These are phyloP conservation scores for Mola mola DNA, from an alignment of 2,113 vertebrate species.

Conservation along the genomic window DNA sequence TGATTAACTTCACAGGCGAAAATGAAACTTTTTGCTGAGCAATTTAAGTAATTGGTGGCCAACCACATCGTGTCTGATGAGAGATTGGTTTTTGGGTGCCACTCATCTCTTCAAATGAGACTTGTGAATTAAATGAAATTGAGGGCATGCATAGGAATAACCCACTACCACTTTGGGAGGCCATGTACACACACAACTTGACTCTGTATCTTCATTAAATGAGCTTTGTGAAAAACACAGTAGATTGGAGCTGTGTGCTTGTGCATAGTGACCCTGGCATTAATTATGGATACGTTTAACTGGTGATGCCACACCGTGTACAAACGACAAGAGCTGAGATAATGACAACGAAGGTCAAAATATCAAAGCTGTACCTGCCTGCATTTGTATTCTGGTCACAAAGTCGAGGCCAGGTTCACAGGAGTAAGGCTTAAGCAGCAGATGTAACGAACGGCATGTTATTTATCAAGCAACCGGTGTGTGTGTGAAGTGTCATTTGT, in stretches of 20 bases:
- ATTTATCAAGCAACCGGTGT: constrained; percentile 40
- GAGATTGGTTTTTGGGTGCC: constrained; percentile 39
- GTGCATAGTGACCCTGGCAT: constrained; percentile 58
- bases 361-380: constrained; percentile 45
- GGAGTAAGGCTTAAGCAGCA: constrained; percentile 42
- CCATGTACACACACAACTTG: constrained; percentile 53
- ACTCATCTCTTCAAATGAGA: constrained; percentile 62
- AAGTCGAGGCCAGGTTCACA: constrained; percentile 24
- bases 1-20: constrained; percentile 73
- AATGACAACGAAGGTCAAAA: constrained; percentile 71
- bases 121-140: constrained; percentile 64
- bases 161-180: constrained; percentile 61
- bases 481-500: neutral
- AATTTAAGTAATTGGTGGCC: constrained; percentile 63
- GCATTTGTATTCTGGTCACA: constrained; percentile 72
- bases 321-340: constrained; percentile 52
- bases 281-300: constrained; percentile 65
- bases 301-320: constrained; percentile 44
- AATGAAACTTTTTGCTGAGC: constrained; percentile 70
- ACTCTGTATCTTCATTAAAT: constrained; percentile 67
- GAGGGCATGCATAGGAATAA: constrained; percentile 71
- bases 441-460: constrained; percentile 38
- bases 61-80: constrained; percentile 44
- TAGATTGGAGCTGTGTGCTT: constrained; percentile 66
- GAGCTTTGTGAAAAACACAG: constrained; percentile 56